Evolutionary conservation across 1,140 invertebrate species (phyloP).

Genomic region (Drosophila hydei): DNA sequence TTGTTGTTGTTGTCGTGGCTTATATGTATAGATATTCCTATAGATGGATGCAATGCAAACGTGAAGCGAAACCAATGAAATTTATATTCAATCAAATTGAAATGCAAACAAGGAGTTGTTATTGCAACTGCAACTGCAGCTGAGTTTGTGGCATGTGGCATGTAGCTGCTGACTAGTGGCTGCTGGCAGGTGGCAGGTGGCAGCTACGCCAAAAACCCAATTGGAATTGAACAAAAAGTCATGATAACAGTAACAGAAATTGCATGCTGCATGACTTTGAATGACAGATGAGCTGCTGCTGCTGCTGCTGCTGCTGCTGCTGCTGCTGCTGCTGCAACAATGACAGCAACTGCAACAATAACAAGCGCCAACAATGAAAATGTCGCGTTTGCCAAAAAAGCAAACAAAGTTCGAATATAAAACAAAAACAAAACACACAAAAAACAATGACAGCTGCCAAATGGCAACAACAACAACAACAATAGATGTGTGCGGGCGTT

Average conservation of each 20-base stretch:
- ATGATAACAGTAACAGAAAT: conserved; percentile 67
- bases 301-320: conserved; percentile 31
- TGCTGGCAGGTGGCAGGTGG: conserved; percentile 15
- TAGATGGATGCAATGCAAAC: conserved; percentile 55
- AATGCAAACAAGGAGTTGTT: conserved; percentile 69
- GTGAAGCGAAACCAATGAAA: conserved; percentile 55
- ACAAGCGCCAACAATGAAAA: conserved; percentile 69
- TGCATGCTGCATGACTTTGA: conserved; percentile 75
- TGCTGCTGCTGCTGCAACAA: conserved; percentile 32
- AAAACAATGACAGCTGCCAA: conserved; percentile 73
- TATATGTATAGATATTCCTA: conserved; percentile 69
- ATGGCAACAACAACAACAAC: conserved; percentile 52
- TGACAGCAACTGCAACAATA: conserved; percentile 36
- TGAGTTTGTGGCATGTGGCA: conserved; percentile 7
- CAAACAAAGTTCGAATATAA: conserved; percentile 16
- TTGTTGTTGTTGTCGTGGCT: conserved; percentile 38
- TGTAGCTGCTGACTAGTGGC: conserved; percentile 9
- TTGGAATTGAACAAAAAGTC: conserved; percentile 78
- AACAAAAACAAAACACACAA: conserved; percentile 19
- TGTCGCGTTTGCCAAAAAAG: conserved; percentile 69
- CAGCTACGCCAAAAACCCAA: conserved; percentile 47
- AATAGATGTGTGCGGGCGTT: conserved; percentile 42
- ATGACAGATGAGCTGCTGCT: conserved; percentile 72
- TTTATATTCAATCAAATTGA: conserved; percentile 81
- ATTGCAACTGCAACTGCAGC: not conserved